Evolutionary conservation across 2,888 invertebrate genomes (phyloP), one percentile per base, ranked within the genome.

Genomic region (Sphaerophoria rueppellii): DNA sequence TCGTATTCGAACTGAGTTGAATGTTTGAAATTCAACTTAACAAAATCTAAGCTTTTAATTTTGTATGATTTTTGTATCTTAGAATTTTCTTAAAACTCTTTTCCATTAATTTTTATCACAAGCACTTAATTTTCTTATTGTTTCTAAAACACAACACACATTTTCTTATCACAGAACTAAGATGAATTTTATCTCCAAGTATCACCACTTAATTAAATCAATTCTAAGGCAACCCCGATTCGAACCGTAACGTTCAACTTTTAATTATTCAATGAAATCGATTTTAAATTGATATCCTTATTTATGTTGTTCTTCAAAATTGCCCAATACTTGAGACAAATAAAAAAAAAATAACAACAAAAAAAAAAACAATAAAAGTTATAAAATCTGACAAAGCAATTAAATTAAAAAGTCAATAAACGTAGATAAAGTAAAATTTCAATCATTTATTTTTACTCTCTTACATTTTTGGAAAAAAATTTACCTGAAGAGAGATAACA

Each of bases 221-320:
- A 24, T 24, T 24, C 24, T 24, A 2, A 24, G 24, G 24, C 2
- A 24, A 2, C 24, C 24, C 24, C 24, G 24, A 24, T 2, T 24
- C 24, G 24, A 24, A 24, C 67, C 54, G 54, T 67, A 57, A 34
- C 9, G 32, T 2, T 57, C 58, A 34, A 57, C 50, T 14, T 71
- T 69, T 50, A 75, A 75, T 72, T 83, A 57, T 72, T 76, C 75
- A 80, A 80, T 72, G 63, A 70, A 79, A 65, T 79, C 52, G 74
- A 71, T 74, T 79, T 58, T 52, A 57, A 75, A 80, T 37, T 80
- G 71, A 72, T 72, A 75, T 76, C 71, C 75, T 75, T 80, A 83
- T 75, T 71, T 76, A 40, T 54, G 40, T 67, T 43, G 43, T 7
- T 11, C 6, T 43, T 43, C 7, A 43, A n/a, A 5, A 35, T 40